Conservation (phyloP, 2,113 vertebrate species). For the Cryptotis parvus region DNA sequence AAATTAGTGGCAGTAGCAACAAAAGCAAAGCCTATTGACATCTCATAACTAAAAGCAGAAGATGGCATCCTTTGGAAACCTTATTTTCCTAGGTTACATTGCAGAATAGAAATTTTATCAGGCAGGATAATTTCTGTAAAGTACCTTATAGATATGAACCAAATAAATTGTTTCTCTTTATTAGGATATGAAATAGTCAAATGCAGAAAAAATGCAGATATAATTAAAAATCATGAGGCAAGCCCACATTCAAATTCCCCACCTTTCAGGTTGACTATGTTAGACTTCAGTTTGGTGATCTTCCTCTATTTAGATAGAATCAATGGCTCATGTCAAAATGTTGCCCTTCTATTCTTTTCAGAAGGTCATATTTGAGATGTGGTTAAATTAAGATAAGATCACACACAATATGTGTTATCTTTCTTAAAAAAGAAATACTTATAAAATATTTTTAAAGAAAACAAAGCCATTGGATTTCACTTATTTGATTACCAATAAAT, state of each 20-base stretch:
- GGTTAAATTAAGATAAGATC: conserved; percentile 57
- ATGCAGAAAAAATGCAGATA: conserved; percentile 7
- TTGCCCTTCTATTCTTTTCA: conserved; percentile 54
- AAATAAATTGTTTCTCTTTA: conserved; percentile 80
- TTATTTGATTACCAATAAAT: conserved; percentile 41
- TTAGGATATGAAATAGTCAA: conserved; percentile 59
- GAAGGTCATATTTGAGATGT: conserved; percentile 62
- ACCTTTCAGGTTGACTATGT: not conserved
- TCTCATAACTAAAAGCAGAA: conserved; percentile 50
- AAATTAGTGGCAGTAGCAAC: conserved; percentile 76
- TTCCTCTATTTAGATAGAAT: conserved; percentile 51
- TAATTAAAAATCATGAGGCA: not conserved
- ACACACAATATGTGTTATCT: conserved; percentile 39
- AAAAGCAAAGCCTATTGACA: conserved; percentile 70
- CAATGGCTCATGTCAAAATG: conserved; percentile 42
- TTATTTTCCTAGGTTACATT: conserved; percentile 46
- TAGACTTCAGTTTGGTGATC: not conserved
- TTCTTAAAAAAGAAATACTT: conserved; percentile 37
- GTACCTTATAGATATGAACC: conserved; percentile 53
- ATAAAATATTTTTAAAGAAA: conserved; percentile 48
- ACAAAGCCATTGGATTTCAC: not conserved
- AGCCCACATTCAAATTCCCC: not conserved
- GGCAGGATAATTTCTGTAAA: conserved; percentile 56
- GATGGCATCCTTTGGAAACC: conserved; percentile 37
- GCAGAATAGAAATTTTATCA: conserved; percentile 48